Conservation (phyloP, 2,888 invertebrate genomes). For the Andrena minutula region DNA sequence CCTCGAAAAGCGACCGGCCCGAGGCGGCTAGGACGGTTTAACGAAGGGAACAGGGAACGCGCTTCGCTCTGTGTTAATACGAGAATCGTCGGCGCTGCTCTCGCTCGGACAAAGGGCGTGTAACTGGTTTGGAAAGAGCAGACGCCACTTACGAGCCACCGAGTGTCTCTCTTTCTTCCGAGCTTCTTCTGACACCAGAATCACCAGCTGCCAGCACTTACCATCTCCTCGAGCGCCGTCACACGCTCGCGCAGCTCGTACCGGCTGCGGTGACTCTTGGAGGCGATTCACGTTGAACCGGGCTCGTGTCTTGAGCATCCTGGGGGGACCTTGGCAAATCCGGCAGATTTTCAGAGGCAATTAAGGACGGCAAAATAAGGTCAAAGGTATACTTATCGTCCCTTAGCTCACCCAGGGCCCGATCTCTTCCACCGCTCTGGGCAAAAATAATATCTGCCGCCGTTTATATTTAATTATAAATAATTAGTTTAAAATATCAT, state of each 20-base stretch:
- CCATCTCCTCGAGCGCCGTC: constrained; percentile 21
- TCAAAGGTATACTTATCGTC: neutral
- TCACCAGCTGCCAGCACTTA: constrained; percentile 49
- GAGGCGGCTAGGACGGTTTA: constrained; percentile 12
- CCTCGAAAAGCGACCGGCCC: neutral
- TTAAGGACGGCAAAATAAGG: neutral
- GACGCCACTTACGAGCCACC: constrained; percentile 20
- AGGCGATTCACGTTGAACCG: neutral
- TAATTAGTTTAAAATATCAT: no score
- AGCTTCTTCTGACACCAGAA: constrained; percentile 14
- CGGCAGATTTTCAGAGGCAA: neutral
- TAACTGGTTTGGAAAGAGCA: constrained; percentile 28
- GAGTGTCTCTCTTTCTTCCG: constrained; percentile 30
- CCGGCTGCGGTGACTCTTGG: neutral
- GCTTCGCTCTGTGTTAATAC: constrained; percentile 17
- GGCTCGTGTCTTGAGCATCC: neutral
- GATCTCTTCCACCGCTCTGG: no score
- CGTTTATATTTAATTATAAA: no score
- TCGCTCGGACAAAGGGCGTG: constrained; percentile 30
- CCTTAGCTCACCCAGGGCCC: no score
- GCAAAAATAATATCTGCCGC: no score
- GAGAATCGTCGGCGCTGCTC: neutral
- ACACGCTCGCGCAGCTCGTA: neutral
- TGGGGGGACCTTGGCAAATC: neutral
- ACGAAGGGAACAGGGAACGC: constrained; percentile 18